Evolutionary conservation across 2,113 vertebrate species (phyloP), one percentile per base, ranked within the genome.

Genomic region (Mormyrus lacerda): DNA sequence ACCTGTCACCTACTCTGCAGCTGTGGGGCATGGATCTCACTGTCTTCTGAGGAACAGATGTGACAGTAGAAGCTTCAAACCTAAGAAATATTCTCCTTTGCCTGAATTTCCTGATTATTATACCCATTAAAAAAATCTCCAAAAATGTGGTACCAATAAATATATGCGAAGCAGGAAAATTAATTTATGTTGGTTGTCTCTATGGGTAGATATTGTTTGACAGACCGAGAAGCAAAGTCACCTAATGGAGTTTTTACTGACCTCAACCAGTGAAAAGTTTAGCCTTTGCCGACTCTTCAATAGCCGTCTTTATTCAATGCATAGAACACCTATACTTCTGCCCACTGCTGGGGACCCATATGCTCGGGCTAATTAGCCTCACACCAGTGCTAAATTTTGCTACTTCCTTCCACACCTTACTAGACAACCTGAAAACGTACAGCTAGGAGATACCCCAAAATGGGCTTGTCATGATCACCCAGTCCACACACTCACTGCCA

Each of bases 341-440:
- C 82, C 82, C 42, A 47, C 82, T 84, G 82, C 44, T 2, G 45
- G 24, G 9, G 21, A 19, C 82, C 21, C 44, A 21, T 84, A 13
- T 45, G 42, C 44, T 44, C 44, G 3, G 44, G 82, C 82, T 84
- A 84, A 84, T 84, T 84, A 84, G 44, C 82, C 82, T 84, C 82
- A 84, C 44, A 84, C 39, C 13, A 84, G 82, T 84, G 82, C 42
- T 84, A 47, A 84, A 84, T 84, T 84, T 45, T 84, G 82, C 82
- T 84, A 84, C 82, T 84, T 47, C 82, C 82, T 47, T 84, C 44
- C 82, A 84, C 82, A 84, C 82, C 82, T 84, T 47, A n/a, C 44
- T 84, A 84, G 82, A 84, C 82, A 84, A 84, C 35, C 44, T 84
- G 82, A 84, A 45, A 84, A 84, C 42, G 47, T 84, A 84, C 42